Evolutionary conservation across 2,888 invertebrate genomes (phyloP), one percentile per base, ranked within the genome.

Genomic region (Melinaea menophilus): DNA sequence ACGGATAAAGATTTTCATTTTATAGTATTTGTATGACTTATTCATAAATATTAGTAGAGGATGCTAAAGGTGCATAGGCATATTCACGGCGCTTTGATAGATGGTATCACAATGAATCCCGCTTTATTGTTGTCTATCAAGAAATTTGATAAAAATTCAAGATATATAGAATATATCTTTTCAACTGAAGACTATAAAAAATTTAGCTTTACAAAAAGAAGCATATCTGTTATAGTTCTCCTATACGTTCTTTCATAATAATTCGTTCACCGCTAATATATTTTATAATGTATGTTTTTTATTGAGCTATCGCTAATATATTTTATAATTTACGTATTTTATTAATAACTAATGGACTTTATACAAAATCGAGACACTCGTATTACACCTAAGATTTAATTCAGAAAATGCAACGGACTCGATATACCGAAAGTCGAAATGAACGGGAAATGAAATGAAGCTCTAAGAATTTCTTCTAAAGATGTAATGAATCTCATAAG

Each of bases 301-400:
- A 37, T 37, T 37, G 37, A 37, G 41, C 9, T 9, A 41, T 41
- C 3, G 9, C 3, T 41, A 9, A 9, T 37, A 9, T 9, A 41
- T 41, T 41, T 41, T 41, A 41, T 9, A 22, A 22, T 22, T 22
- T 22, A 22, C 22, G 22, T 22, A 22, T 22, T 22, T 41, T 7
- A 41, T 7, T 9, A 41, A 41, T 41, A 41, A 3, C 9, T 9
- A 9, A 9, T 41, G 9, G 7, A 9, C 7, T 41, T 41, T 9
- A 5, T 9, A 41, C 41, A 41, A 41, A 41, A 9, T 41, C 7
- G 41, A 9, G 11, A 9, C 9, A 41, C 41, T 41, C 3, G 41
- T 41, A 41, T 41, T 41, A 41, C 92, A 92, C 88, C 85, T 90
- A 91, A 92, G 90, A 88, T 90, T 85, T 91, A 91, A 92, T 92